Evolutionary conservation across 35 echinoderm and acorn worm species (phyloP), one percentile per base, ranked within the genome.

Genomic region (Hemicentrotus pulcherrimus): DNA sequence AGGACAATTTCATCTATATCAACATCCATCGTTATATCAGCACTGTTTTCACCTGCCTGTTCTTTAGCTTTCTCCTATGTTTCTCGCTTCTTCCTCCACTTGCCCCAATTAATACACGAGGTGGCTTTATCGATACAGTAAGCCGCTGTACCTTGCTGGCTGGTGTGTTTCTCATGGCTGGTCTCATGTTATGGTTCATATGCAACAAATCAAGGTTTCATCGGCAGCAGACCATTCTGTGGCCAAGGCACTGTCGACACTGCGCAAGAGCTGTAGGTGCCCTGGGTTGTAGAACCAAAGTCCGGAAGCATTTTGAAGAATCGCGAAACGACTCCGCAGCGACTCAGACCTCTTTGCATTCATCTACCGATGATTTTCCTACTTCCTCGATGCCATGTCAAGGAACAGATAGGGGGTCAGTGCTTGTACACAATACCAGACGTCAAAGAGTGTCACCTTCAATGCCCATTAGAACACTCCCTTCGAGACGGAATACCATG

Each of bases 171-270:
- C 15, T 90, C 88, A 90, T 90, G 88, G 12, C 18, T 11, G 32
- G 5, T 45, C 32, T 90, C 32, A 33, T 90, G 32, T 11, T 93
- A 32, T 93, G 91, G 45, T 58, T 93, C 22, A 31, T 58, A 13
- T 93, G 91, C 47, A 93, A 93, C 91, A 47, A 58, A 58, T n/a
- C 46, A n/a, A 93, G 41, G 30, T 93, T 46, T 58, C 91, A 93
- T 58, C 91, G 48, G 31, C n/a, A 58, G 15, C 91, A 93, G 48
- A 24, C 48, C 46, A 47, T 93, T 1, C 28, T 93, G n/a, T 93
- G 91, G 91, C 91, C 91, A 11, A 47, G 45, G 48, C 45, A 30
- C 11, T 93, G 91, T 31, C 91, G 91, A 46, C 91, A 93, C 91
- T 93, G 91, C 31, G 91, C 91, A 24, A 24, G 48, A 58, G 91